Base-by-base conservation (phyloP, 2,797 vertebrate species). In the Champsocephalus esox region DNA sequence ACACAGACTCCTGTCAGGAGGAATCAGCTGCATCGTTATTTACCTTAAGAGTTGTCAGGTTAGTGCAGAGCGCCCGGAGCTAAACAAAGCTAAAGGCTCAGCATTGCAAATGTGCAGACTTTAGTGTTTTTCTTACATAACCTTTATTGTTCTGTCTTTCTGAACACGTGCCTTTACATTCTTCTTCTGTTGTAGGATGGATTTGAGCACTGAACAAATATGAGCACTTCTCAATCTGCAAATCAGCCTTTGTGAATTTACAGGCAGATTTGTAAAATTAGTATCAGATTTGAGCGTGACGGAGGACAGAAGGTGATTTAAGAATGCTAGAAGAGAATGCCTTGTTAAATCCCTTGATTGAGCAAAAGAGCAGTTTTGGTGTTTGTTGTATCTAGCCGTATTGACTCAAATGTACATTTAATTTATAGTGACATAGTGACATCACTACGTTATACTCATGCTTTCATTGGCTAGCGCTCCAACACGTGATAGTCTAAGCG, bases 11-110 rank as follows among this genome's bases (percentile, higher is more conserved):
- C 83, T 81, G 85, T 89, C 89, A 82, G 84, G 55, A 67, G 64
- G 72, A 86, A 90, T 91, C 89, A 88, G 80, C 75, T 32, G 17
- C 71, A 65, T 92, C 87, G 76, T 93, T 93, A 92, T 92, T 93
- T 93, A 91, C 82, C 64, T 90, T 88, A 73, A 72, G 79, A 78
- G 75, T 70, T 76, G 87, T 85, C 70, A 66, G 65, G 56, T 57
- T 61, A 70, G 57, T 71, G 73, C 78, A 66, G 82, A 68, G 63
- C 14, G 56, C 73, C 54, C 28, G 9, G 28, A 61, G 79, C 70
- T 52, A 79, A 86, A 85, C 68, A 85, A 87, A 80, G 65, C 44
- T 49, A 48, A 82, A 73, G 51, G 69, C 49, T 72, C 9, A 1
- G 60, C 75, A 73, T 57, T 34, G 62, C 69, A 82, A 79, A 75